Evolutionary conservation across 2,888 invertebrate genomes (phyloP).

Genomic region (Cancer borealis): DNA sequence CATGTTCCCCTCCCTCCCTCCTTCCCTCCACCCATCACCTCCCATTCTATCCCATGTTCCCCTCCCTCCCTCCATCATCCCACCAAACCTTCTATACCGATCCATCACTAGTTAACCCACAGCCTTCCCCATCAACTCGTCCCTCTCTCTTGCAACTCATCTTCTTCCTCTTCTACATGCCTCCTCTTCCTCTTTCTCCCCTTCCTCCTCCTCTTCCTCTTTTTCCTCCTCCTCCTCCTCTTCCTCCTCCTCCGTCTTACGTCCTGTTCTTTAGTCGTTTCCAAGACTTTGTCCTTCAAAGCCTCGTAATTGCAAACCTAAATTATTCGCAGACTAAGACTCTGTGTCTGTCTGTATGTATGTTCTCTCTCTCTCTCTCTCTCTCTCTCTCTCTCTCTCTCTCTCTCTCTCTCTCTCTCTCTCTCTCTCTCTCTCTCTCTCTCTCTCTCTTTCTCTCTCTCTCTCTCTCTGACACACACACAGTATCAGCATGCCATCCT

Average conservation of each 20-base stretch:
- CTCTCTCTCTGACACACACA: too few relatives aligned
- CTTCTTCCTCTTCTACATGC: not conserved
- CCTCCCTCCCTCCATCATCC: not conserved
- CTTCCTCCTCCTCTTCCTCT: conserved; percentile 25
- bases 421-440: not conserved
- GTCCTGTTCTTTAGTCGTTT: not conserved
- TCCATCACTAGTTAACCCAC: not conserved
- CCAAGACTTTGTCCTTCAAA: not conserved
- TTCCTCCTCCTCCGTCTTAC: not conserved
- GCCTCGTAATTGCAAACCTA: not conserved
- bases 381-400: not conserved
- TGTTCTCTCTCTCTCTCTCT: not conserved
- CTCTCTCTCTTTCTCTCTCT: too few relatives aligned
- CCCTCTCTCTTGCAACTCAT: not conserved
- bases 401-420: not conserved
- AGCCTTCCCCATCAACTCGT: not conserved
- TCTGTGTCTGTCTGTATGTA: not conserved
- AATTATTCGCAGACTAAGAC: not conserved
- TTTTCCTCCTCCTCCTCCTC: not conserved
- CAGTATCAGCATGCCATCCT: not conserved
- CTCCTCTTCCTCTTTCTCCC: not conserved
- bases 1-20: not conserved
- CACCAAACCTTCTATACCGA: not conserved
- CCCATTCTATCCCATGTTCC: not conserved
- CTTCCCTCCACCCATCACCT: not conserved